Base-by-base conservation (phyloP, 2,113 vertebrate species). In the Psilopogon haemacephalus region DNA sequence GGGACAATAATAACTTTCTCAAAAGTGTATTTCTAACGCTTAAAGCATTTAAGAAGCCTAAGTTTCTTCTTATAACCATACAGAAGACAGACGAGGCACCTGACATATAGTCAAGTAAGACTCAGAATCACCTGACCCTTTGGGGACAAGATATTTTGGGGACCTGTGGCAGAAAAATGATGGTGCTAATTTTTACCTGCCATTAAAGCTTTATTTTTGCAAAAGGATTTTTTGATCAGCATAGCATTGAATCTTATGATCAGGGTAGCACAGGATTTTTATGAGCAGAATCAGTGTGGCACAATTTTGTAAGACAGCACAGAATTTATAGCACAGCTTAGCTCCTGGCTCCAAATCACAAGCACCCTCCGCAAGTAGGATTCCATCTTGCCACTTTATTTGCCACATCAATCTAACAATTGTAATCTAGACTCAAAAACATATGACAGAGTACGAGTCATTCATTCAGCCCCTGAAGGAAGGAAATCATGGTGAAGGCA, bases 361-460 rank as follows among this genome's bases (percentile, higher is more conserved):
- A n/a, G 27, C 18, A 68, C 7, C 15, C 6, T 68, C 27, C 48
- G 68, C 16, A 76, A 30, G 23, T 12, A 17, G 20, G 35, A 23
- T 42, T 19, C 79, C 9, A 6, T 76, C 17, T 42, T 55, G 54
- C 27, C 42, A 64, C 7, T 50, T 46, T 48, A 7, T 20, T 64
- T 91, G 15, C 5, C 2, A 2, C 38, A 55, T 40, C 11, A 44
- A 17, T 59, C 16, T 23, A 50, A 27, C 3, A 50, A n/a, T 64
- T 9, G 27, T 40, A 44, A 59, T 63, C 27, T 35, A 15, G 20
- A 55, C 24, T 63, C 6, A 2, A 50, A 79, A 58, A 33, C 7
- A 28, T 0, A 2, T 54, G 28, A 59, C 71, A 23, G 6, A 10
- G 5, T 35, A 64, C 0, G 9, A 63, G 12, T 15, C 24, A 27